Evolutionary conservation across 2,888 invertebrate genomes (phyloP), one percentile per base, ranked within the genome.

Genomic region (Geotrupes spiniger): DNA sequence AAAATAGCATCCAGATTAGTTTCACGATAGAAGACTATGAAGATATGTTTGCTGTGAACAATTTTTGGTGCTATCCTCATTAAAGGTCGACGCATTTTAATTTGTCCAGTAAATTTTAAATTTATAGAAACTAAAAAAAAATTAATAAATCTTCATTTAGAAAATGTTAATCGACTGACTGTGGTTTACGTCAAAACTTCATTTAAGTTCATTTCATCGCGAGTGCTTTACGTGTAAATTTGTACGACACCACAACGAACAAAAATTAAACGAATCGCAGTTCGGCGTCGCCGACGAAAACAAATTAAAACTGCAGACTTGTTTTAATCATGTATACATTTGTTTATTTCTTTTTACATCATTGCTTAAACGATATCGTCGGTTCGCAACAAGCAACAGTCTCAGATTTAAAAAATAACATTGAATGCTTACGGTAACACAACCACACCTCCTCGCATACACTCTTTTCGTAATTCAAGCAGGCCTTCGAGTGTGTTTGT

Each of bases 371-470:
- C 49, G 47, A 36, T 42, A 65, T 58, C 54, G 62, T 59, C 54
- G 59, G 52, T 58, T 60, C 55, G 69, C 69, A 70, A 70, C 67
- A 70, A 72, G 71, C 70, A 72, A 70, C 71, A 72, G 69, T 71
- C 71, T 72, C 70, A 54, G 52, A 51, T 50, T 56, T 54, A 51
- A 59, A 59, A 54, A 58, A 64, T 71, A 72, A 72, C 72, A 72
- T 72, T 66, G 65, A 72, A 69, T 71, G 68, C 66, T 70, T 69
- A 67, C 59, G 56, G 57, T 49, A 48, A 54, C 61, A 63, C 45
- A 56, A 61, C 59, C 55, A 56, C 38, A 38, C 61, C 60, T 59
- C 42, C 56, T 56, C 47, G 47, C 61, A 59, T 57, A 63, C 62
- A 60, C 58, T 59, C 54, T 56, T 40, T 47, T 46, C 49, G n/a